These are phyloP conservation scores for Motacilla alba DNA, from an alignment of 2,113 vertebrate species.

Conservation along the genomic window DNA sequence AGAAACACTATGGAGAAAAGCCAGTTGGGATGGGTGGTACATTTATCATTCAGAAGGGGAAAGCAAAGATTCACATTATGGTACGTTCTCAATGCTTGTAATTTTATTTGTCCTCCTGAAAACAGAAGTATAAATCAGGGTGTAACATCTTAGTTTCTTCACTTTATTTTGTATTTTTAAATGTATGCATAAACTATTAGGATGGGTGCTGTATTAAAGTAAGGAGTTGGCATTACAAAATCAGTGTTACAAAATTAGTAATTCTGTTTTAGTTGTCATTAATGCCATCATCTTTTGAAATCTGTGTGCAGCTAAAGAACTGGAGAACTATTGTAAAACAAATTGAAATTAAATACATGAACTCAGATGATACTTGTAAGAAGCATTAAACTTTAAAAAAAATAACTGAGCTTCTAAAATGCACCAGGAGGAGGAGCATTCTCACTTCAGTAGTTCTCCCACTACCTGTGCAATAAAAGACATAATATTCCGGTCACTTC, in stretches of 20 bases:
- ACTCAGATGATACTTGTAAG: not conserved
- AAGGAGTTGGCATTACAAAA: not conserved
- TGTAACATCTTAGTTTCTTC: not conserved
- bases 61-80: constrained; percentile 94
- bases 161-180: not conserved
- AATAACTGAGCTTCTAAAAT: not conserved
- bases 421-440: not conserved
- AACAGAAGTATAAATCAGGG: not conserved
- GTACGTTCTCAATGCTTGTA: constrained; percentile 60
- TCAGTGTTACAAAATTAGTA: not conserved
- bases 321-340: not conserved
- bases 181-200: not conserved
- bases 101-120: not conserved
- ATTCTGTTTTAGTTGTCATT: not conserved
- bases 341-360: not conserved
- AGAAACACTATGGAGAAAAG: constrained; percentile 84
- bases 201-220: not conserved
- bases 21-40: constrained; percentile 91
- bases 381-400: not conserved
- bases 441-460: not conserved
- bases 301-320: not conserved
- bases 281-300: not conserved
- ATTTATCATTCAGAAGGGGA: constrained; percentile 91
- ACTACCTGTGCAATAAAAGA: not conserved
- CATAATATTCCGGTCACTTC: not conserved